Percentiles rank a stretch among this genome's conserved stretches.
Conservation (phyloP, 2,797 vertebrate genomes). For the Mus minutoides region DNA sequence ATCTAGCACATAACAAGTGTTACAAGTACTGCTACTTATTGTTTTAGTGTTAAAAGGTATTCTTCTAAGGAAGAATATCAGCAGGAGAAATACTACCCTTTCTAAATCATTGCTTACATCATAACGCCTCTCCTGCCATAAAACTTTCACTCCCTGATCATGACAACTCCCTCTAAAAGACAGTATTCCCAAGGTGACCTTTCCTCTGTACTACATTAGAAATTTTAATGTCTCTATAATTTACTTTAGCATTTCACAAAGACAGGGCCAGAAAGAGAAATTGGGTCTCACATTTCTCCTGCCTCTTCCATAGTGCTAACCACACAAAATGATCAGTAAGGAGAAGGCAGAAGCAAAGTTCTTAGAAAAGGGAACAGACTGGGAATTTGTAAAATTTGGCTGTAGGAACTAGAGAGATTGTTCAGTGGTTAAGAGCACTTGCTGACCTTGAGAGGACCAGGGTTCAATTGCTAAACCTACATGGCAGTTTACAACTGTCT, state of each 20-base stretch:
- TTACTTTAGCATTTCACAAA: not conserved
- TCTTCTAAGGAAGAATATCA: not conserved
- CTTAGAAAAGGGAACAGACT: not conserved
- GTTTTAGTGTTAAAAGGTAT: not conserved
- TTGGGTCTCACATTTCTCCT: conserved; percentile 10
- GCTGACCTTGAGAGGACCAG: not conserved
- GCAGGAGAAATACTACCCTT: not conserved
- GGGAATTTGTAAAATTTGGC: not conserved
- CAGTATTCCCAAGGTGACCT: not conserved
- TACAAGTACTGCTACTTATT: not conserved
- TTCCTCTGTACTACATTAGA: not conserved
- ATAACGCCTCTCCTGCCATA: not conserved
- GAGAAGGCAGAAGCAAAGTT: not conserved
- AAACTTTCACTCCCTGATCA: conserved; percentile 36
- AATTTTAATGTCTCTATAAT: not conserved
- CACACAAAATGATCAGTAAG: not conserved
- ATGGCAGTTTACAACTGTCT: not conserved
- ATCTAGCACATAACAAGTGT: not conserved
- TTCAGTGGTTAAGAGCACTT: not conserved
- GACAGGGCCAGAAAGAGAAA: not conserved
- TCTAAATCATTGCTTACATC: conserved; percentile 21
- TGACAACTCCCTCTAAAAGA: not conserved
- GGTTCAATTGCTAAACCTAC: not conserved
- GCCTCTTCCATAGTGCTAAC: conserved; percentile 7
- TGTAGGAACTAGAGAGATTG: not conserved